phyloP scores from a whole-genome alignment of 2,888 invertebrate species.

The Boloria selene region DNA sequence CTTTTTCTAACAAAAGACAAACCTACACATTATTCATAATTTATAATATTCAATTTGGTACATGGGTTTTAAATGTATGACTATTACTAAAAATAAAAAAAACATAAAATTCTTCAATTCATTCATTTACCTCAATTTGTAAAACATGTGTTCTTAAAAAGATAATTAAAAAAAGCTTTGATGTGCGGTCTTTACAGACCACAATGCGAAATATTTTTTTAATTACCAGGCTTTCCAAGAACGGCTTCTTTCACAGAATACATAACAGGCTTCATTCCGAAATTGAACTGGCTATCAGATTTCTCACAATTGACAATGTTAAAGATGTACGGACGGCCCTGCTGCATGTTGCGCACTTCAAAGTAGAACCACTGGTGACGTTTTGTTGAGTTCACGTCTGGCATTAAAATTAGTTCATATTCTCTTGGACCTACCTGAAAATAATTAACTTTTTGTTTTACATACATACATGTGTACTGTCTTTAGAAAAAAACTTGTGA shows the following conservation, averaged over 20 bases:
- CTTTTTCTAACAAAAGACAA: too few species aligned
- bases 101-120: background rate
- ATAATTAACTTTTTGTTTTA: slow-evolving; percentile 26
- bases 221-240: slow-evolving; percentile 74
- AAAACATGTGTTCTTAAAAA: background rate
- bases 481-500: too few species aligned
- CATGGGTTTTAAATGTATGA: background rate
- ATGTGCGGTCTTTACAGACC: background rate
- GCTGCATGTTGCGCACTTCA: slow-evolving; percentile 90
- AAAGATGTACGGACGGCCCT: slow-evolving; percentile 87
- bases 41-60: too few species aligned
- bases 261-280: slow-evolving; percentile 93
- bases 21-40: too few species aligned
- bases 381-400: slow-evolving; percentile 90
- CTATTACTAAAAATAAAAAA: background rate
- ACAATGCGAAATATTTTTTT: slow-evolving; percentile 18
- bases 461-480: background rate
- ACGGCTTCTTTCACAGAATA: slow-evolving; percentile 90
- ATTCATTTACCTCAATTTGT: background rate
- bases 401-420: slow-evolving; percentile 91
- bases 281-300: slow-evolving; percentile 92
- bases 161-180: background rate
- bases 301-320: slow-evolving; percentile 95
- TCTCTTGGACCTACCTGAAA: slow-evolving; percentile 87
- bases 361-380: slow-evolving; percentile 96